Evolutionary conservation across 2,888 invertebrate genomes (phyloP), one percentile per base, ranked within the genome.

Genomic region (Orthosia gracilis): DNA sequence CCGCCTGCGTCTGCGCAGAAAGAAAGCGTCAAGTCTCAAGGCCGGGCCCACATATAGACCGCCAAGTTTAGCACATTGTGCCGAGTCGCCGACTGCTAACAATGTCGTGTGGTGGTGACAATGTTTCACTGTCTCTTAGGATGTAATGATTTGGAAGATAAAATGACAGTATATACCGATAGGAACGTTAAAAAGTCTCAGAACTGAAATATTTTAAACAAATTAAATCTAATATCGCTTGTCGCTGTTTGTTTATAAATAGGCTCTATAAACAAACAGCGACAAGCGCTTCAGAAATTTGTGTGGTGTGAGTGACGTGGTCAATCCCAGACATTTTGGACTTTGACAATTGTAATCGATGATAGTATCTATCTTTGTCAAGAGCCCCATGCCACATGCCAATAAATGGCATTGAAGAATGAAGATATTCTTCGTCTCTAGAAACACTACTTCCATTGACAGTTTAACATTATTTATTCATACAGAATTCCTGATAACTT

Each of bases 21-120:
- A 89, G 91, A 91, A 91, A 90, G 90, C 87, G 84, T 62, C 83
- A 82, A 55, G 82, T 84, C 80, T 82, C 89, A 91, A 91, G 89
- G 91, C 87, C 89, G 77, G 73, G 74, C 81, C 88, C 80, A 88
- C 87, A 89, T 88, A 78, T 70, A 84, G 85, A 83, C 78, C 82
- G 86, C 80, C 81, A 76, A 84, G 80, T 78, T 84, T 77, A 79
- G 82, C 78, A 86, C 87, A 83, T 85, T 85, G 66, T 79, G 50
- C 12, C 15, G 31, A 26, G 13, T 40, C 63, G 66, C 23, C 21
- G 50, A 49, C 64, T 45, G 31, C 31, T 67, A 63, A 80, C 84
- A 75, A 72, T 72, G 68, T 47, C 65, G 49, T 52, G 64, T 58
- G 47, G n/a, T 58, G 23, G 78, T 50, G 55, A 64, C 59, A 57